These are phyloP conservation scores for Nannobrachium achirus DNA, from an alignment of 2,113 vertebrate species.

Conservation along the genomic window DNA sequence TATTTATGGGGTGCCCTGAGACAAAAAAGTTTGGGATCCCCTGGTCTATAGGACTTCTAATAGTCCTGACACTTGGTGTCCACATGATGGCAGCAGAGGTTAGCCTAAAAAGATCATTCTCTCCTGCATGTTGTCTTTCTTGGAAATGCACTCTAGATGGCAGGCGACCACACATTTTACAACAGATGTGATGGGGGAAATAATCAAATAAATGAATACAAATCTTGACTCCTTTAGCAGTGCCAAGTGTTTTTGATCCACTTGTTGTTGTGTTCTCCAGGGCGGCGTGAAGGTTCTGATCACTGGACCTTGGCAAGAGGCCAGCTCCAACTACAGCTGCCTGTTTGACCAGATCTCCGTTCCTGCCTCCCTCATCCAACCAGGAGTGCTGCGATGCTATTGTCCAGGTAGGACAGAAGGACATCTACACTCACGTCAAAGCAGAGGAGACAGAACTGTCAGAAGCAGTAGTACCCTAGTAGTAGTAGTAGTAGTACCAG, in stretches of 20 bases:
- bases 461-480: neutral
- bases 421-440: neutral
- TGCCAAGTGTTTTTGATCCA: slow-evolving; percentile 17
- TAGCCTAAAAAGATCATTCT: neutral
- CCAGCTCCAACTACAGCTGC: slow-evolving; percentile 96
- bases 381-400: slow-evolving; percentile 97
- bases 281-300: slow-evolving; percentile 98
- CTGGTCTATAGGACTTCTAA: too few species aligned
- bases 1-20: too few species aligned
- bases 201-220: neutral
- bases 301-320: slow-evolving; percentile 98
- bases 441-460: neutral
- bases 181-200: neutral
- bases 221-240: neutral
- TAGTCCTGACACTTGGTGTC: slow-evolving; percentile 3
- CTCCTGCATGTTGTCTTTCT: slow-evolving; percentile 25
- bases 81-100: slow-evolving; percentile 63
- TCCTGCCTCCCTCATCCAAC: slow-evolving; percentile 96
- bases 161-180: slow-evolving; percentile 12
- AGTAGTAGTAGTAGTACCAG: neutral
- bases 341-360: slow-evolving; percentile 98
- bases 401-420: slow-evolving; percentile 88
- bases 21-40: too few species aligned
- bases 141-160: slow-evolving; percentile 51
- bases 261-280: slow-evolving; percentile 71